These are phyloP conservation scores for Seira sanloemensis DNA, from an alignment of 2,888 invertebrate species.

Conservation along the genomic window DNA sequence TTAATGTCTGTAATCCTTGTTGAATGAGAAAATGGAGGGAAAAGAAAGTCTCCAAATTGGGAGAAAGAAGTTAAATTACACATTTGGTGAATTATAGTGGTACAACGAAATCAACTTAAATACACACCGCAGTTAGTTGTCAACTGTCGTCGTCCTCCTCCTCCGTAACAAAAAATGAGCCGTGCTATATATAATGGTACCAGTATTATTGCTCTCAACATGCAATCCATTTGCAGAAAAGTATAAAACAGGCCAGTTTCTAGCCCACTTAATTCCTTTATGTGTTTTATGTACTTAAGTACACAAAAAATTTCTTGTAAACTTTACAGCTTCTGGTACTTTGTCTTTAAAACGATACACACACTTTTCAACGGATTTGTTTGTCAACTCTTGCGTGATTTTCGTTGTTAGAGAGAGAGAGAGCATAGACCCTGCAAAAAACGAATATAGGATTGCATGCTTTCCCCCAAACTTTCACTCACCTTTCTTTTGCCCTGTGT, in stretches of 20 bases:
- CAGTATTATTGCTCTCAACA: neutral
- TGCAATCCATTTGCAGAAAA: conserved; percentile 10
- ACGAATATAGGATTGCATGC: conserved; percentile 6
- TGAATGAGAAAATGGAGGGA: neutral
- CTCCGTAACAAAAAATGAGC: too few relatives aligned
- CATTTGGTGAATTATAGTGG: conserved; percentile 29
- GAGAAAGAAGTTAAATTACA: conserved; percentile 41
- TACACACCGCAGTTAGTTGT: conserved; percentile 33
- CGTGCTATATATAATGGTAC: conserved; percentile 5
- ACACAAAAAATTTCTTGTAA: neutral
- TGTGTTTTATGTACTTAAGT: neutral
- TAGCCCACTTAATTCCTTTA: conserved; percentile 16
- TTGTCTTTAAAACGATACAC: neutral
- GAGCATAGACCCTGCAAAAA: neutral
- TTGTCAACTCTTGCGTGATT: conserved; percentile 22
- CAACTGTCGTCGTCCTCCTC: conserved; percentile 38
- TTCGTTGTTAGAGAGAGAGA: neutral
- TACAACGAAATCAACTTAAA: conserved; percentile 39
- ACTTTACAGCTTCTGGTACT: conserved; percentile 3
- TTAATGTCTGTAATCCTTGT: conserved; percentile 36
- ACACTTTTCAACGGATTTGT: conserved; percentile 32
- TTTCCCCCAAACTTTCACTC: neutral
- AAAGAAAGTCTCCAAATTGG: neutral
- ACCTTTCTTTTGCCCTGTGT: too few relatives aligned
- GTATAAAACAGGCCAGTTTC: conserved; percentile 9